Percentiles rank a stretch among this genome's conserved stretches.
Conservation (phyloP, 2,113 vertebrate species). For the Urocolius indicus region DNA sequence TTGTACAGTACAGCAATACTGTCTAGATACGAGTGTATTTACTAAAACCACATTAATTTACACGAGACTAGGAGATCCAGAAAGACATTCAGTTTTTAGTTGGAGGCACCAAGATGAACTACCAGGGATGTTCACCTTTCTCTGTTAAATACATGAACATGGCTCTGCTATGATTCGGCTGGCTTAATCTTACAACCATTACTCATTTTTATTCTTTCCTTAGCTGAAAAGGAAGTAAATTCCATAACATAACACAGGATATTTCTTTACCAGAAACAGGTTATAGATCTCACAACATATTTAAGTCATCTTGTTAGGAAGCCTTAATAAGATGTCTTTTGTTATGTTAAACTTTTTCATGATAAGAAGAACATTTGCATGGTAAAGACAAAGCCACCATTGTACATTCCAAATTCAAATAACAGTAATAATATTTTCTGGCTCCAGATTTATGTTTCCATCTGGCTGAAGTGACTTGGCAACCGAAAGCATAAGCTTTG, state of each 20-base stretch:
- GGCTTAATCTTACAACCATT: background rate
- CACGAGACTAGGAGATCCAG: background rate
- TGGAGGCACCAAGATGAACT: background rate
- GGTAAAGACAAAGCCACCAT: constrained; percentile 50
- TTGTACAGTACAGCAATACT: background rate
- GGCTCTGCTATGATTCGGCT: background rate
- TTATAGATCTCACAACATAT: background rate
- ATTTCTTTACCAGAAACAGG: background rate
- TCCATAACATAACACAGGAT: background rate
- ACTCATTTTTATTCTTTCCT: background rate
- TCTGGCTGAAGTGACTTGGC: constrained; percentile 74
- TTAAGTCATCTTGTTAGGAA: background rate
- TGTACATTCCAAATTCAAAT: constrained; percentile 41
- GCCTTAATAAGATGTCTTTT: background rate
- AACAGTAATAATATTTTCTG: constrained; percentile 65
- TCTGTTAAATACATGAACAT: background rate
- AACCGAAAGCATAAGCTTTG: constrained; percentile 73
- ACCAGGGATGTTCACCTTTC: background rate
- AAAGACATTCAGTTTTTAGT: background rate
- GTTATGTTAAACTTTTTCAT: background rate
- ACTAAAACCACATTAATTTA: background rate
- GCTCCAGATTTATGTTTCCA: constrained; percentile 67
- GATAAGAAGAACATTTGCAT: constrained; percentile 10
- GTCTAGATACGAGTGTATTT: background rate
- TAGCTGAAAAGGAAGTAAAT: background rate